Percentiles rank a stretch among this genome's conserved stretches.
These are phyloP conservation scores for Silurus meridionalis DNA, from an alignment of 2,113 vertebrate genomes.

Conservation along the genomic window DNA sequence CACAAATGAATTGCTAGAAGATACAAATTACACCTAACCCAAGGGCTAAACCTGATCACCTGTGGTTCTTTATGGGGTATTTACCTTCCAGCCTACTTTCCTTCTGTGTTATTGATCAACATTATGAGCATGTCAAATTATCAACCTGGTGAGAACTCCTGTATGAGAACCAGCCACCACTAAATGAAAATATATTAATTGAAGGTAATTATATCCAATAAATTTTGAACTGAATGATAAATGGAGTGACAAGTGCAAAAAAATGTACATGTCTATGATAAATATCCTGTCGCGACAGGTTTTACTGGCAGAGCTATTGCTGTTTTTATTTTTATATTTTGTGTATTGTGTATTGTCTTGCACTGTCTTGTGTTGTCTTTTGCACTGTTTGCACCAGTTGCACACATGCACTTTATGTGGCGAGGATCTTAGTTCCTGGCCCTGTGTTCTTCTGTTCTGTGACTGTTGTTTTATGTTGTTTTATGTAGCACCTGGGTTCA, in stretches of 20 bases:
- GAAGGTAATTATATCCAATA: not conserved
- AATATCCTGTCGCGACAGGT: no score
- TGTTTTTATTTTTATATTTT: no score
- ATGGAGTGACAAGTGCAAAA: not conserved
- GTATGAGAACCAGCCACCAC: not conserved
- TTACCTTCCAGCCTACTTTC: not conserved
- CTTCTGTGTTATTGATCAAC: not conserved
- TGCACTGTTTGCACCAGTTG: no score
- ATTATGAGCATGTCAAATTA: not conserved
- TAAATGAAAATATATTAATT: not conserved
- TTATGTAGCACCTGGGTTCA: no score
- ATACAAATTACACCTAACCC: not conserved
- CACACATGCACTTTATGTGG: no score
- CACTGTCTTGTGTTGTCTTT: no score
- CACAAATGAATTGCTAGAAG: not conserved
- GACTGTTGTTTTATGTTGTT: no score
- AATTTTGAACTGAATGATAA: not conserved
- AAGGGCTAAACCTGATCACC: not conserved
- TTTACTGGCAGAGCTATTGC: no score
- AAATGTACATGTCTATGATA: no score
- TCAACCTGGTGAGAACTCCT: not conserved
- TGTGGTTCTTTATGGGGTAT: not conserved
- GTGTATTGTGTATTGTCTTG: no score
- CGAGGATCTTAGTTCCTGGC: no score
- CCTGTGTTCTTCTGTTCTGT: no score